phyloP scores from a whole-genome alignment of 2,113 vertebrate genomes.

The Anarrhichthys ocellatus region DNA sequence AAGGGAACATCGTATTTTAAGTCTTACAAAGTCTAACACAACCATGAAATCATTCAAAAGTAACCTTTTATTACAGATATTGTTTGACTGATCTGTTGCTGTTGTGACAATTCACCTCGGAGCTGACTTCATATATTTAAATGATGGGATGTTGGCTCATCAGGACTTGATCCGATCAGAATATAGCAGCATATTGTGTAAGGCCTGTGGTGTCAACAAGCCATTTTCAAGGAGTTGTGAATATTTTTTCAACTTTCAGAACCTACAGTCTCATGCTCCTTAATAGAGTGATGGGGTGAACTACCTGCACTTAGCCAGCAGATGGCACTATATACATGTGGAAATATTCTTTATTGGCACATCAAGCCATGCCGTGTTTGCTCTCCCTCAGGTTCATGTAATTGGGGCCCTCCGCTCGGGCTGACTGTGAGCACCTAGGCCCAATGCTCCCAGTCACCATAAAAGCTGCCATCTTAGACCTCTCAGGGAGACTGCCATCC shows the following conservation, averaged over 20 bases:
- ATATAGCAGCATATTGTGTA: neutral
- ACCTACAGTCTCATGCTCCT: neutral
- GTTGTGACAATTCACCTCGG: neutral
- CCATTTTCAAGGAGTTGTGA: neutral
- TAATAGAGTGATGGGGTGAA: neutral
- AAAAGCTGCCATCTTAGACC: neutral
- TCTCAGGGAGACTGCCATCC: neutral
- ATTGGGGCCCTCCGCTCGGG: neutral
- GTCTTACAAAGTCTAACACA: neutral
- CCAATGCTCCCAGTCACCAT: neutral
- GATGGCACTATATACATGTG: slow-evolving; percentile 56
- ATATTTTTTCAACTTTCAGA: neutral
- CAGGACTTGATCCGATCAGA: neutral
- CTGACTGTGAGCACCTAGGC: neutral
- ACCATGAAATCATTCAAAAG: neutral
- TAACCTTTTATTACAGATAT: neutral
- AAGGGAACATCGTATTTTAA: too few species aligned
- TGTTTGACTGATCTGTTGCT: neutral
- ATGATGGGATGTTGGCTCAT: neutral
- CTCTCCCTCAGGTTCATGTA: neutral
- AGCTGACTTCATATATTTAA: neutral
- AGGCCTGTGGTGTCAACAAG: neutral
- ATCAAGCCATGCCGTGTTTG: neutral
- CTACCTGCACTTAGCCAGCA: slow-evolving; percentile 48
- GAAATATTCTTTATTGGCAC: neutral